Conservation (phyloP, 2,113 vertebrate genomes). For the Clarias magur region DNA sequence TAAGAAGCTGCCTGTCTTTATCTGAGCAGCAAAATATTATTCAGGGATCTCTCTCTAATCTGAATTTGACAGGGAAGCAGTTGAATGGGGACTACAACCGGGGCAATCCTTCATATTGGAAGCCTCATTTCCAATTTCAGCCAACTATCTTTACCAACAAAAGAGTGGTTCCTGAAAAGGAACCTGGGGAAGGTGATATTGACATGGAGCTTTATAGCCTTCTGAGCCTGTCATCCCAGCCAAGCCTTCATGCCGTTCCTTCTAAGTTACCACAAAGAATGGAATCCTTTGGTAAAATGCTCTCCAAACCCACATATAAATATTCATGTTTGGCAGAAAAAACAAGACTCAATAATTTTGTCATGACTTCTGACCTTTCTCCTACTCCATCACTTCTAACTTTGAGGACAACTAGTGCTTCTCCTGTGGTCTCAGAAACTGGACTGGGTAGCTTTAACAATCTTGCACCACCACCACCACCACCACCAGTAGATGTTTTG, state of each 20-base stretch:
- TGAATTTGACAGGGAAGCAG: slow-evolving; percentile 65
- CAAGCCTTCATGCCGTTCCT: slow-evolving; percentile 82
- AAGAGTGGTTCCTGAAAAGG: slow-evolving; percentile 83
- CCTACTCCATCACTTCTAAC: slow-evolving; percentile 83
- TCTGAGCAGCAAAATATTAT: slow-evolving; percentile 60
- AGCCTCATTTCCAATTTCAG: slow-evolving; percentile 83
- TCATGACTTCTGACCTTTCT: slow-evolving; percentile 82
- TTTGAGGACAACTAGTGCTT: slow-evolving; percentile 72
- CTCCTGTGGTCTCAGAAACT: slow-evolving; percentile 72
- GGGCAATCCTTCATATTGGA: slow-evolving; percentile 81
- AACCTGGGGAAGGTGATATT: slow-evolving; percentile 51
- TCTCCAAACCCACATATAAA: slow-evolving; percentile 69
- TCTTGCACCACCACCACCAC: slow-evolving; percentile 62
- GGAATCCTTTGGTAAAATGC: slow-evolving; percentile 59
- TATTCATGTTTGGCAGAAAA: slow-evolving; percentile 71
- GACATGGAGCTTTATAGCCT: slow-evolving; percentile 70
- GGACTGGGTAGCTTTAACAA: slow-evolving; percentile 63
- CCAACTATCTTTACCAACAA: slow-evolving; percentile 88
- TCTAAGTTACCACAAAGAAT: slow-evolving; percentile 70
- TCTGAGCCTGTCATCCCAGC: slow-evolving; percentile 83
- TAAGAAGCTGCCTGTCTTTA: slow-evolving; percentile 65
- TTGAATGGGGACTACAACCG: slow-evolving; percentile 67
- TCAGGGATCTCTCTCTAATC: slow-evolving; percentile 62
- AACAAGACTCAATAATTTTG: slow-evolving; percentile 70
- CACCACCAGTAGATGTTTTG: slow-evolving; percentile 61